Evolutionary conservation across 2,113 vertebrate genomes (phyloP), one percentile per base, ranked within the genome.

Genomic region (Paratilapia polleni): DNA sequence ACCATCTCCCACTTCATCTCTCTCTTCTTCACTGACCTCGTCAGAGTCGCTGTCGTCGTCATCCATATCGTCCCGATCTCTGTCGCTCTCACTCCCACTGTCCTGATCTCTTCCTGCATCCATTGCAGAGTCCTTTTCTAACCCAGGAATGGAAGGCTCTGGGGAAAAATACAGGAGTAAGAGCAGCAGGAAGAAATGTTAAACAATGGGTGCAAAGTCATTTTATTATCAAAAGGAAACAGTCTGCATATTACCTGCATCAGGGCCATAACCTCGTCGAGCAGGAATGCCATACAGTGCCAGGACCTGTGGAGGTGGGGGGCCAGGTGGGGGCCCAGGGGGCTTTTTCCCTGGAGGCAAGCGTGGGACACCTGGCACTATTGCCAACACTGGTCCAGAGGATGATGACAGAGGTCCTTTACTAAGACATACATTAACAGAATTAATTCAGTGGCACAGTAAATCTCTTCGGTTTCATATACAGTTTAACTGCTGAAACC

Each of bases 311-410:
- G 97, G 97, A 5, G 98, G 98, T 0, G 98, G 98, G 2, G 98
- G 98, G 0, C 98, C 98, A 4, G 98, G 98, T 1, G 98, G 98
- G 34, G 98, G 98, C 0, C 98, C 98, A 0, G 98, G 98, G 1
- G 98, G 98, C 47, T 99, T 99, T 91, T 96, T 97, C 49, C 98
- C 98, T 12, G 98, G 97, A 63, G 98, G 98, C 78, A 99, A 94
- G 56, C 98, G 97, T 9, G 98, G 98, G 81, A 99, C 96, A 31
- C 98, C 97, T 22, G 96, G 95, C 2, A 95, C 78, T 91, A 97
- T 52, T 17, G 97, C 96, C 15, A 96, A 92, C 77, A 94, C 92
- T 24, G 96, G 96, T 84, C 97, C 97, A 36, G 94, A 73, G 8
- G 97, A 91, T 34, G 96, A 95, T 15, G 96, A 92, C 24, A 95